A percentile compares a stretch with the other conserved stretches of the same genome.
These are phyloP conservation scores for Cyprinodon brontotheroides DNA, from an alignment of 2,113 vertebrate genomes.

Conservation along the genomic window DNA sequence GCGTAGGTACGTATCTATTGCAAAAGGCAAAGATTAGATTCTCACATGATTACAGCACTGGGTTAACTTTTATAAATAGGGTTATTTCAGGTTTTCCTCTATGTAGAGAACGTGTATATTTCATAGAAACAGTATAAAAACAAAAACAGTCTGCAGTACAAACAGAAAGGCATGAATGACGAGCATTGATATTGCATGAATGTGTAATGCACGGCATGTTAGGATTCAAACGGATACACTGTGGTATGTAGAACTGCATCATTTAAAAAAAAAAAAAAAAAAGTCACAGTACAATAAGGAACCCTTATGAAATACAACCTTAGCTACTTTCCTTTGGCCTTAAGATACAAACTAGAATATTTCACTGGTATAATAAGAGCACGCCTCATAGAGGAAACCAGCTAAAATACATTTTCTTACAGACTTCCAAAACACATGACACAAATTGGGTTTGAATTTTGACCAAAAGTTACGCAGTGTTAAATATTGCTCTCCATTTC, in stretches of 20 bases:
- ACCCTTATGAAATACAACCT: conserved; percentile 64
- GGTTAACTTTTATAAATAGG: conserved; percentile 79
- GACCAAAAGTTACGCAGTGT: conserved; percentile 34
- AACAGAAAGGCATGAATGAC: conserved; percentile 79
- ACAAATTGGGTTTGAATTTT: conserved; percentile 17
- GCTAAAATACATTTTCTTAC: conserved; percentile 43
- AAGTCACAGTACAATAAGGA: conserved; percentile 75
- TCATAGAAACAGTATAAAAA: conserved; percentile 84
- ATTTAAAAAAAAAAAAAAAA: conserved; percentile 41
- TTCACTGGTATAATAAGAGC: conserved; percentile 34
- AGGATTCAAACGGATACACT: conserved; percentile 59
- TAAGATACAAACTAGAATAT: conserved; percentile 53
- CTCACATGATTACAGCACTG: conserved; percentile 79
- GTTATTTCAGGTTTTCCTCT: conserved; percentile 75
- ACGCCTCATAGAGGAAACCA: conserved; percentile 60
- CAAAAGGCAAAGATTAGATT: conserved; percentile 81
- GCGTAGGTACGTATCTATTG: conserved; percentile 79
- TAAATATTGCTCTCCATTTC: conserved; percentile 54
- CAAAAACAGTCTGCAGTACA: conserved; percentile 80
- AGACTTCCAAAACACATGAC: conserved; percentile 42
- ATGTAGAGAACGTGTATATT: conserved; percentile 80
- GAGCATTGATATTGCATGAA: conserved; percentile 61
- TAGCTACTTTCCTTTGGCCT: conserved; percentile 77
- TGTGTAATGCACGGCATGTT: conserved; percentile 59
- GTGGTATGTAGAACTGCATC: conserved; percentile 70